These are phyloP conservation scores for Sigmodon hispidus DNA, from an alignment of 2,113 vertebrate genomes.

Conservation along the genomic window DNA sequence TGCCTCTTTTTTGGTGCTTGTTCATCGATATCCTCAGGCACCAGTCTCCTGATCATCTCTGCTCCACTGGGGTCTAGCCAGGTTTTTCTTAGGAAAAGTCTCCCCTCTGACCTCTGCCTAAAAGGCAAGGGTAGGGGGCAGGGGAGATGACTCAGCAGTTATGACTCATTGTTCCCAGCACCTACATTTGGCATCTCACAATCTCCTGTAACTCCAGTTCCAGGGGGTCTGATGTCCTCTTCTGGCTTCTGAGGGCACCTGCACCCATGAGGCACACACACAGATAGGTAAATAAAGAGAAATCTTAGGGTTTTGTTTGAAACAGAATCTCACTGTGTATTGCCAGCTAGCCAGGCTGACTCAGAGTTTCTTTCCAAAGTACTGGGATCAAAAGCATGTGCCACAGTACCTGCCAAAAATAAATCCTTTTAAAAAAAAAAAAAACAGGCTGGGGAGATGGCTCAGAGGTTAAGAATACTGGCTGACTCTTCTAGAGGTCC, in stretches of 20 bases:
- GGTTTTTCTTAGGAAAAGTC: neutral
- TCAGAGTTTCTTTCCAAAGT: neutral
- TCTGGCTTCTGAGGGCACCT: neutral
- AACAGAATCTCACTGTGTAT: neutral
- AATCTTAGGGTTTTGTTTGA: neutral
- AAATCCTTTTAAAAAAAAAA: neutral
- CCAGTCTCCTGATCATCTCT: neutral
- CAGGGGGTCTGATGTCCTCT: too few species aligned
- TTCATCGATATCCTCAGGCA: neutral
- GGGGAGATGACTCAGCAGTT: neutral
- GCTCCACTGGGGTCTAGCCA: neutral
- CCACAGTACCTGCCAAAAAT: neutral
- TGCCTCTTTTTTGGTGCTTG: neutral
- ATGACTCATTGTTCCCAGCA: neutral
- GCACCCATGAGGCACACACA: neutral
- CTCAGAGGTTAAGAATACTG: too few species aligned
- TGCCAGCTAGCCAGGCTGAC: neutral
- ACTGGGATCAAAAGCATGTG: neutral
- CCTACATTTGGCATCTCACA: neutral
- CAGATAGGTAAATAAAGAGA: neutral
- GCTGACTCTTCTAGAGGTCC: too few species aligned
- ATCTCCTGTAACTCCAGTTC: neutral
- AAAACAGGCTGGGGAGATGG: too few species aligned
- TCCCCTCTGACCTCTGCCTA: slow-evolving; percentile 19
- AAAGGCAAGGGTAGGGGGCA: neutral